Conservation (phyloP, 1,140 invertebrate genomes). For the Aphelinus atriplicis region DNA sequence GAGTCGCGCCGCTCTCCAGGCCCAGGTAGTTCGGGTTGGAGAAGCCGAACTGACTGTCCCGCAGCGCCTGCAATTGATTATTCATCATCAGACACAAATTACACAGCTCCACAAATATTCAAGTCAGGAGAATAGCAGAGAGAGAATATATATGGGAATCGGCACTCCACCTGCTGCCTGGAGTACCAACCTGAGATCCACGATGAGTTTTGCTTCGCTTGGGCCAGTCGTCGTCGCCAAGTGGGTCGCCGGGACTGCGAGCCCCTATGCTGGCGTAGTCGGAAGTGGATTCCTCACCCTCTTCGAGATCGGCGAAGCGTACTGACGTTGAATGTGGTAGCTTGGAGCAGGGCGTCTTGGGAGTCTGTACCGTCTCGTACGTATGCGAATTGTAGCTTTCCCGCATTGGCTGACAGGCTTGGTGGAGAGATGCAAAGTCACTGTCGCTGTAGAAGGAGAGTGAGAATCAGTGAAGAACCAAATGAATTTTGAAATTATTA, state of each 20-base stretch:
- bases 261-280: constrained; percentile 82
- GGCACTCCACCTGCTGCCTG: too few relatives aligned
- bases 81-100: constrained; percentile 20
- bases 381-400: constrained; percentile 72
- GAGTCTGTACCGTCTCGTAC: constrained; percentile 68
- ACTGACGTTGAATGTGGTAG: constrained; percentile 75
- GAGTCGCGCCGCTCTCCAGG: constrained; percentile 59
- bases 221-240: constrained; percentile 67
- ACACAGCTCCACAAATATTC: too few relatives aligned
- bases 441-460: constrained; percentile 39
- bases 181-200: not conserved
- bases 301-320: constrained; percentile 70
- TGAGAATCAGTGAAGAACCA: too few relatives aligned
- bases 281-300: constrained; percentile 77
- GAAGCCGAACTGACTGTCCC: constrained; percentile 71
- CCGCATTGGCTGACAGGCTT: constrained; percentile 65
- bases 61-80: constrained; percentile 57
- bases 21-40: constrained; percentile 81
- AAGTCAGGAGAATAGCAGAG: too few relatives aligned
- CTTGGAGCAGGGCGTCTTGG: constrained; percentile 70
- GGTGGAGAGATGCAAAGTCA: constrained; percentile 62
- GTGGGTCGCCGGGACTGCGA: constrained; percentile 63
- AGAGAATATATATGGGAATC: too few relatives aligned
- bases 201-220: constrained; percentile 54
- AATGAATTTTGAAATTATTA: too few relatives aligned